Evolutionary conservation across 2,113 vertebrate genomes (phyloP), one percentile per base, ranked within the genome.

Genomic region (Tauraco erythrolophus): DNA sequence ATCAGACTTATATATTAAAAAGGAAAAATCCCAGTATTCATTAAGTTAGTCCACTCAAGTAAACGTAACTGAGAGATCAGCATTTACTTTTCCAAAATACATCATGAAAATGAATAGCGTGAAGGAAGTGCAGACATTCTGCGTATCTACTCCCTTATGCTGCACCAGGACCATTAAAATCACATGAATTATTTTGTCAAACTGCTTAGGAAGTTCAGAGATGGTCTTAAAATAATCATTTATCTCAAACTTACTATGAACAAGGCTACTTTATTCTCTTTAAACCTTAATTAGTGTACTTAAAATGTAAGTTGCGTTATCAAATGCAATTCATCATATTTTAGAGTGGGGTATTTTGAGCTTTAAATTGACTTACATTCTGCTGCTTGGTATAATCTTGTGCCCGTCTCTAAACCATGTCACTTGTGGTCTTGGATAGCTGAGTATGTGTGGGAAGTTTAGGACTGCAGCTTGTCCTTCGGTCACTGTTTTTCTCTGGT

Each of bases 331-430:
- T 79, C 87, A 92, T 89, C 66, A 82, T 71, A 61, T 77, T 82
- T 86, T 35, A 87, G 65, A 65, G 72, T 43, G 87, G 45, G 27
- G 31, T 53, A 82, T 71, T 84, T 70, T 70, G 23, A 88, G 60
- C 12, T 76, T 68, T 21, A 31, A n/a, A 75, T 10, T 25, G n/a
- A 98, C 99, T 98, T 98, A 99, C 99, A 99, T 98, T 98, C 99
- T 98, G 98, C 89, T 98, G 98, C 98, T 99, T 64, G 99, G 99
- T 84, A 99, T 98, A 45, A 99, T 99, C 98, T 99, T 99, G 97
- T 99, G 99, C 64, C 99, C 99, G 1, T 99, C 99, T 96, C 99
- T 98, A 89, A 99, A 99, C 99, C 99, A 99, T 0, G 99, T 99
- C 96, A 99, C 99, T 41, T 99, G 97, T 2, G 99, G 99, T 51